Evolutionary conservation across 2,888 invertebrate genomes (phyloP).

Genomic region (Agonopterix alstromeriana): DNA sequence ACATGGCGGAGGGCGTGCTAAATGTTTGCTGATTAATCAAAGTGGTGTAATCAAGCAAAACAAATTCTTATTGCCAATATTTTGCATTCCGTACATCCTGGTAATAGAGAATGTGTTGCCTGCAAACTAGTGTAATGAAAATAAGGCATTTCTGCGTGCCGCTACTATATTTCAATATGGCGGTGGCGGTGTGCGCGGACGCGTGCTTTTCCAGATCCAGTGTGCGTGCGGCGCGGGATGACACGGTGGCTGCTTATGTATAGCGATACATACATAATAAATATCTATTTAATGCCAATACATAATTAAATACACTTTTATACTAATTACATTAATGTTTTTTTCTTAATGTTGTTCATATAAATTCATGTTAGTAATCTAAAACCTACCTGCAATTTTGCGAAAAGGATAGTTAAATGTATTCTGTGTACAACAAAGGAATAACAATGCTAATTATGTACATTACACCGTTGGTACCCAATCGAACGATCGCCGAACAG

Average conservation of each 20-base stretch:
- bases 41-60: no score
- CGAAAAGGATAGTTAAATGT: not conserved
- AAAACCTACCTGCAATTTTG: not conserved
- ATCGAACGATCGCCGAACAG: not conserved
- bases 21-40: no score
- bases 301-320: not conserved
- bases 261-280: slow-evolving; percentile 6
- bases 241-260: slow-evolving; percentile 44
- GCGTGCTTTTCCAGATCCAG: slow-evolving; percentile 6
- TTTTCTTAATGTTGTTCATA: no score
- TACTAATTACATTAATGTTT: no score
- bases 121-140: no score
- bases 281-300: not conserved
- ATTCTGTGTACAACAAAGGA: not conserved
- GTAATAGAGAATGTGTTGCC: no score
- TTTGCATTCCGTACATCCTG: no score
- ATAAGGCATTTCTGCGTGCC: not conserved
- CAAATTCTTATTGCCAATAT: no score
- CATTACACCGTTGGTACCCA: not conserved
- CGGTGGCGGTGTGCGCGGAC: slow-evolving; percentile 10
- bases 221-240: slow-evolving; percentile 22
- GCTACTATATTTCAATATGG: not conserved
- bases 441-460: not conserved
- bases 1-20: no score
- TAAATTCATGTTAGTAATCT: no score